Percentiles rank a stretch among this genome's conserved stretches.
phyloP scores from a whole-genome alignment of 2,888 invertebrate species.

The Erebia palarica region DNA sequence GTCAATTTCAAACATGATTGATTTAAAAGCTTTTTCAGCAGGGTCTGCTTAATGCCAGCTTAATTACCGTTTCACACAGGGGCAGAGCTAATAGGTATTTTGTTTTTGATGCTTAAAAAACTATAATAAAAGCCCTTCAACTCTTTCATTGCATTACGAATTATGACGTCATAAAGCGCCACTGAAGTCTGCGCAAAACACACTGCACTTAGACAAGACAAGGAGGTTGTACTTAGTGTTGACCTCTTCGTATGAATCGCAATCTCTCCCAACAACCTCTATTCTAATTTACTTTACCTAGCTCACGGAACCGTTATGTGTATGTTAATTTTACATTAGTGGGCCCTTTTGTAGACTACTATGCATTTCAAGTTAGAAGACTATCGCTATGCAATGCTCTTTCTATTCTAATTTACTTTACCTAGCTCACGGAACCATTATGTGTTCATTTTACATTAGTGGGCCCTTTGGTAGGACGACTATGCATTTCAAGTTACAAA shows the following conservation, averaged over 20 bases:
- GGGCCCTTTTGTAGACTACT: too few relatives aligned
- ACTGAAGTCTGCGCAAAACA: not conserved
- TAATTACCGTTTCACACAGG: too few relatives aligned
- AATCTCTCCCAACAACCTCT: slow-evolving; percentile 7
- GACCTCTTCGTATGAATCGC: slow-evolving; percentile 4
- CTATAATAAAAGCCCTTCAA: not conserved
- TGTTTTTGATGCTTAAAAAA: not conserved
- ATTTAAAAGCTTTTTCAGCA: too few relatives aligned
- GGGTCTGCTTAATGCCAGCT: too few relatives aligned
- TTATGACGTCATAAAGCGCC: not conserved
- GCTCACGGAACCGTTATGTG: not conserved
- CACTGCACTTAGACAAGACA: not conserved
- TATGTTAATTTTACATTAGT: slow-evolving; percentile 3
- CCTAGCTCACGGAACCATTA: not conserved
- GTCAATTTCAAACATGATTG: too few relatives aligned
- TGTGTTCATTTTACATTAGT: not conserved
- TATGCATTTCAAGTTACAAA: not conserved
- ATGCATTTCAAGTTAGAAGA: not conserved
- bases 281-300: not conserved
- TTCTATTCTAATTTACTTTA: not conserved
- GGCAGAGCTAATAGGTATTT: too few relatives aligned
- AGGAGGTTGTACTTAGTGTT: not conserved
- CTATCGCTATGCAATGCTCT: not conserved
- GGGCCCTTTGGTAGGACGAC: too few relatives aligned
- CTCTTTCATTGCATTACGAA: not conserved